These are phyloP conservation scores for Drosophila oshimai DNA, from an alignment of 1,140 invertebrate genomes.

Conservation along the genomic window DNA sequence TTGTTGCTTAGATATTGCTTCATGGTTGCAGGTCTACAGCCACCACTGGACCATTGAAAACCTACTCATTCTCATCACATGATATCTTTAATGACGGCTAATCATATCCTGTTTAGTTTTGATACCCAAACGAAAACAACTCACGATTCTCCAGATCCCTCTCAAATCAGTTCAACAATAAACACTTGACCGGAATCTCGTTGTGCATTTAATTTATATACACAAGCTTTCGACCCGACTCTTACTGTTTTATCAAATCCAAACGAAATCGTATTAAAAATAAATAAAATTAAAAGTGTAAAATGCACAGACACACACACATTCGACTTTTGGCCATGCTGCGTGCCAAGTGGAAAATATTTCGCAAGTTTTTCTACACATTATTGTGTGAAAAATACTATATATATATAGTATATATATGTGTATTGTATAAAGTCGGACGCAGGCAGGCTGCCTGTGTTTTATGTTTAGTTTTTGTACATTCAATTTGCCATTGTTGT, in stretches of 20 bases:
- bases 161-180: constrained; percentile 38
- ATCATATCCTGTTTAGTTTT: neutral
- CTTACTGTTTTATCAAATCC: constrained; percentile 59
- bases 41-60: neutral
- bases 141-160: constrained; percentile 31
- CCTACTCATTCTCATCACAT: neutral
- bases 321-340: constrained; percentile 52
- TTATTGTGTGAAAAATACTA: constrained; percentile 74
- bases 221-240: neutral
- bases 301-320: constrained; percentile 52
- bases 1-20: constrained; percentile 1
- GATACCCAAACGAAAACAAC: constrained; percentile 1
- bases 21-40: too few relatives aligned
- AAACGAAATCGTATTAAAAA: constrained; percentile 67
- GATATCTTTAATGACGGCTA: neutral
- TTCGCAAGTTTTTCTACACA: constrained; percentile 74
- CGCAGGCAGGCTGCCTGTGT: constrained; percentile 41
- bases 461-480: constrained; percentile 69
- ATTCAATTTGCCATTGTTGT: constrained; percentile 67
- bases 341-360: constrained; percentile 81
- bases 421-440: constrained; percentile 10
- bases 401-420: constrained; percentile 6
- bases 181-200: constrained; percentile 64
- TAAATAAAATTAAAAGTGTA: constrained; percentile 78
- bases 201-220: constrained; percentile 12